These are phyloP conservation scores for Drosophila rubida DNA, from an alignment of 2,888 invertebrate genomes.

Conservation along the genomic window DNA sequence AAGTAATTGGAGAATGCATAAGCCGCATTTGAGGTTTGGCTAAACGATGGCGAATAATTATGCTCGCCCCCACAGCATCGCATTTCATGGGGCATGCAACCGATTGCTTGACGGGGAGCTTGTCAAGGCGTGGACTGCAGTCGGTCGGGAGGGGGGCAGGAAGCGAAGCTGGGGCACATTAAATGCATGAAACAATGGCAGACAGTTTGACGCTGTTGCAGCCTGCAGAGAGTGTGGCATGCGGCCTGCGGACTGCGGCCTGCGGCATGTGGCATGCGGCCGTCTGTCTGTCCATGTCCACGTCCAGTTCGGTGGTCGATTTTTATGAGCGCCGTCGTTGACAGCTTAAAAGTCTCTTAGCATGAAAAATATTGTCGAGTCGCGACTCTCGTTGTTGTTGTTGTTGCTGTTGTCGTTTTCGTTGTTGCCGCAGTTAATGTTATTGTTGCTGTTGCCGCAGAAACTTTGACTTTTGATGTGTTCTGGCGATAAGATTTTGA, in stretches of 20 bases:
- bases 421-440: conserved; percentile 18
- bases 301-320: conserved; percentile 68
- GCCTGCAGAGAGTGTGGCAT: conserved; percentile 26
- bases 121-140: not conserved
- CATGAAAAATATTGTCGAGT: conserved; percentile 75
- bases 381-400: conserved; percentile 43
- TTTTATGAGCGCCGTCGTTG: conserved; percentile 75
- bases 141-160: not conserved
- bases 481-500: conserved; percentile 75
- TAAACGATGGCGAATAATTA: not conserved
- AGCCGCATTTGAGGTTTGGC: not conserved
- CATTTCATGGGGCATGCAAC: conserved; percentile 9
- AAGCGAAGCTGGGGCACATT: conserved; percentile 49
- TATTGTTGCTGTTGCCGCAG: conserved; percentile 17
- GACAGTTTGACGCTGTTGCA: conserved; percentile 76
- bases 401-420: conserved; percentile 13
- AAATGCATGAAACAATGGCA: conserved; percentile 77
- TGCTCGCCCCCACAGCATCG: conserved; percentile 4
- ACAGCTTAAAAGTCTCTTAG: conserved; percentile 80
- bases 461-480: conserved; percentile 67
- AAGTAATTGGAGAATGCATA: too few species aligned
- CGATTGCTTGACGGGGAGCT: conserved; percentile 30
- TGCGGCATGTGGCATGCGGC: conserved; percentile 20
- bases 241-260: conserved; percentile 16
- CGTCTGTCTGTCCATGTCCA: conserved; percentile 25